Base-by-base conservation (phyloP, 2,888 invertebrate genomes). In the Microchrysa polita region DNA sequence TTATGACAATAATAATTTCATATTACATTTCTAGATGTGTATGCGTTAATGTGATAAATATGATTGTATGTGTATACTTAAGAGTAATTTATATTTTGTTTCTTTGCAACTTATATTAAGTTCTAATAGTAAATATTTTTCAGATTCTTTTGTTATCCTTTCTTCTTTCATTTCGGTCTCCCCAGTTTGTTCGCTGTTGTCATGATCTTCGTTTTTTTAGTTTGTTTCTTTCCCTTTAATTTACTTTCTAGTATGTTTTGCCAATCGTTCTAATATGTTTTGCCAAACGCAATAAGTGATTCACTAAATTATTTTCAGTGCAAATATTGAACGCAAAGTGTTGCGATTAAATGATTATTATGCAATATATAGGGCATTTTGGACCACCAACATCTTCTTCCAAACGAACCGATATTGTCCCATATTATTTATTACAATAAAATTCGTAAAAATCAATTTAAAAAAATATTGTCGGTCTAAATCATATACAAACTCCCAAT, bases 161-260 rank as follows among this genome's bases (percentile, higher is more conserved):
- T 61, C 5, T 40, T 61, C 7, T 16, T 63, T 18, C 18, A 63
- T 42, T 63, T 63, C 44, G 63, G 16, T 42, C 42, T 63, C 4
- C 44, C 44, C 44, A 63, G 63, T 63, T 67, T 23, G 22, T 48
- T 48, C 20, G 9, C 48, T 18, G 2, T 67, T 42, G 34, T 10
- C 18, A 22, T 42, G 34, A 20, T 65, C 12, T 18, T n/a, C 1
- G 27, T 34, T 61, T 34, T 44, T 65, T 42, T 42, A n/a, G 34
- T 27, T 61, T 34, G 61, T 61, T 61, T 61, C 34, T 16, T 27
- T 61, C 12, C 9, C 20, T 65, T n/a, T 44, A 7, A 5, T 65
- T 65, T 18, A 14, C 20, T 34, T 34, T 34, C 27, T 5, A 34
- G 27, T n/a, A n/a, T n/a, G n/a, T n/a, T n/a, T n/a, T n/a, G n/a